Base-by-base conservation (phyloP, 1,140 invertebrate genomes). In the Rhagoletis zephyria region DNA sequence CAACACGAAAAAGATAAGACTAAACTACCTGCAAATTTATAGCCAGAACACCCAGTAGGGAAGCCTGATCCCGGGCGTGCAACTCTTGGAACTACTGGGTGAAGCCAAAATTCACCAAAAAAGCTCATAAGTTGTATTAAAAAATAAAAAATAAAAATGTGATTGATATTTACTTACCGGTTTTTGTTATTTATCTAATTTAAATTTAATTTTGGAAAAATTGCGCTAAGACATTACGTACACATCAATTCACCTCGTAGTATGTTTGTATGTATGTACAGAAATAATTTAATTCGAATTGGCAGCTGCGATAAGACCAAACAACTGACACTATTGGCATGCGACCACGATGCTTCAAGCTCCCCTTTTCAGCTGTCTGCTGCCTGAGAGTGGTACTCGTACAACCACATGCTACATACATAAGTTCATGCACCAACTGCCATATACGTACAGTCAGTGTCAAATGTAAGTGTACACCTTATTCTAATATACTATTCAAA, bases 301-400 rank as follows among this genome's bases (percentile, higher is more conserved):
- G 74, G 74, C 74, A 81, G 74, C 48, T 81, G 74, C 74, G 48
- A 56, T 81, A 81, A 10, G n/a, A 10, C n/a, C 51, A 9, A 10
- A 81, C 9, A 81, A 56, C 48, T 56, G n/a, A 19, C 48, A 81
- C 9, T 30, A 19, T 40, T 81, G 74, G 74, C 74, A 74, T 74
- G 42, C 67, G 67, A 74, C 14, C 42, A 48, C 67, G 30, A 45
- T 67, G 40, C 12, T 74, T 42, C 42, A 74, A 3, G 42, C 42
- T 4, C 67, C 42, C 67, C 42, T 16, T 5, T 56, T 16, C 67
- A 74, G 42, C 67, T 74, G 42, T 74, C 40, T 48, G 45, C 16
- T 74, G 45, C 42, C 67, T 74, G 67, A 45, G 12, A 74, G 67
- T 42, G 67, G 40, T 12, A 45, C 45, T 74, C 40, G 42, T 42